Percentiles rank a stretch among this genome's conserved stretches.
Evolutionary conservation across 2,888 invertebrate species (phyloP).

Genomic region (Eulithis prunata): DNA sequence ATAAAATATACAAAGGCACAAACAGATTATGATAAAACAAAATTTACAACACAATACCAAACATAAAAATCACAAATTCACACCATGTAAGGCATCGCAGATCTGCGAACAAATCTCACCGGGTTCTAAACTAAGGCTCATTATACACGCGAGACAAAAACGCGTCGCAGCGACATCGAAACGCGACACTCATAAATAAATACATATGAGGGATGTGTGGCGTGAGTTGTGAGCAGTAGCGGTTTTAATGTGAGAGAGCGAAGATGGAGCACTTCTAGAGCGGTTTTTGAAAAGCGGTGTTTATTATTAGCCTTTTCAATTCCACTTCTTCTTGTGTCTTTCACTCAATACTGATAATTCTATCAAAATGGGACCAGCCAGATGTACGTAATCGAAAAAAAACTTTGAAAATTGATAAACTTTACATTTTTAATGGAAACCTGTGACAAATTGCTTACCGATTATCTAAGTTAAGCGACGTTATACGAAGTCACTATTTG

Average conservation of each 20-base stretch:
- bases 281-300: too few species aligned
- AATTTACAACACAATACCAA: constrained; percentile 33
- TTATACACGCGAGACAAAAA: constrained; percentile 72
- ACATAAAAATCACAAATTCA: constrained; percentile 39
- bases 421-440: too few species aligned
- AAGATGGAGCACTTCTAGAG: too few species aligned
- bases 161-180: constrained; percentile 73
- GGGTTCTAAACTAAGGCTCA: constrained; percentile 42
- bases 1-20: not conserved
- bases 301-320: too few species aligned
- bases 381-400: too few species aligned
- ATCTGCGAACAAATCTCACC: constrained; percentile 41
- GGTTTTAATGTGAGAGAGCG: constrained; percentile 1
- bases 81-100: constrained; percentile 40
- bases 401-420: too few species aligned
- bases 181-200: constrained; percentile 77
- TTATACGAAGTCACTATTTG: too few species aligned
- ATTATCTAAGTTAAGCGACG: too few species aligned
- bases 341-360: too few species aligned
- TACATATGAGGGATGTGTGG: constrained; percentile 61
- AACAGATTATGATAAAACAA: constrained; percentile 21
- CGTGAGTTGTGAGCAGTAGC: constrained; percentile 13
- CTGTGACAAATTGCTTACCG: too few species aligned
- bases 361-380: too few species aligned
- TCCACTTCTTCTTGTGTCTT: too few species aligned